phyloP scores from a whole-genome alignment of 2,888 invertebrate genomes.

The Metalampra italica region DNA sequence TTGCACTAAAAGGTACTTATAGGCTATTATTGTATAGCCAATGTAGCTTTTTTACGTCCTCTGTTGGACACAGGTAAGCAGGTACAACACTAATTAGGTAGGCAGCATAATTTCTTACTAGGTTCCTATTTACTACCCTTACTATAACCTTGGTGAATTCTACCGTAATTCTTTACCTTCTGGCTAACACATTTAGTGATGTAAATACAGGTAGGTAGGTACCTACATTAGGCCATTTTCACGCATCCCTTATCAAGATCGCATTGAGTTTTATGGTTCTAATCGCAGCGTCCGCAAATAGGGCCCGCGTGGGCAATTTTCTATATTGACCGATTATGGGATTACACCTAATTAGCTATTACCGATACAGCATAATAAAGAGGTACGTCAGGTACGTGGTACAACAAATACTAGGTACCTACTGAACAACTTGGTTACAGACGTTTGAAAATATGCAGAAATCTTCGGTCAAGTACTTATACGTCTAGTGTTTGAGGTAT shows the following conservation, averaged over 20 bases:
- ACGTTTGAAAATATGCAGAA: not conserved
- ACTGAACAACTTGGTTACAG: conserved; percentile 27
- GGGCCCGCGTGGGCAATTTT: conserved; percentile 69
- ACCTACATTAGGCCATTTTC: conserved; percentile 50
- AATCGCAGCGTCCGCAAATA: conserved; percentile 70
- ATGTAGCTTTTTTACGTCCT: no score
- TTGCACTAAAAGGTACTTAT: no score
- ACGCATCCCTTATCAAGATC: conserved; percentile 73
- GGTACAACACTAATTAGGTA: no score
- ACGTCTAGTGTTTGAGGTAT: no score
- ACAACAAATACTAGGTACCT: conserved; percentile 21
- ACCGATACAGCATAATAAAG: conserved; percentile 64
- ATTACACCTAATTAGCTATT: conserved; percentile 76
- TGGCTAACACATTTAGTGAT: no score
- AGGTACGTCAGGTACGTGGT: no score
- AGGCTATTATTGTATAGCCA: no score
- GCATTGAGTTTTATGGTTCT: conserved; percentile 72
- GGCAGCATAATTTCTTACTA: no score
- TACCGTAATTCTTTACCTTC: no score
- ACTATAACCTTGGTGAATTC: no score
- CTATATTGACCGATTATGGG: conserved; percentile 76
- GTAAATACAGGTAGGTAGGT: not conserved
- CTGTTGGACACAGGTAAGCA: no score
- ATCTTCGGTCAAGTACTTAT: not conserved
- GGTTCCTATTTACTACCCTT: no score